Evolutionary conservation across 2,797 vertebrate species (phyloP).

Genomic region (Phataginus tricuspis): DNA sequence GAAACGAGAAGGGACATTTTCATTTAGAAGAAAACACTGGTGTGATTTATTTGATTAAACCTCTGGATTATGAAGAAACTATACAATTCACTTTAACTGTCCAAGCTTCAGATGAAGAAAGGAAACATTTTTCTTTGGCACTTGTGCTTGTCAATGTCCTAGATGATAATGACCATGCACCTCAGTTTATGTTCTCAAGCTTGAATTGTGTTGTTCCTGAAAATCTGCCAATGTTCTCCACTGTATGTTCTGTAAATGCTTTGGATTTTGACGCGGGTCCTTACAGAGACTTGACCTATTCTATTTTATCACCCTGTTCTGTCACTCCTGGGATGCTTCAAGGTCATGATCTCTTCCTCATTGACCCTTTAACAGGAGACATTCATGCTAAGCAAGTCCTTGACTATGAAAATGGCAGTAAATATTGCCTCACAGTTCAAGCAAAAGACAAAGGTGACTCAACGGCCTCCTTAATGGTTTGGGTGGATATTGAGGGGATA

Average conservation of each 20-base stretch:
- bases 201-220: conserved; percentile 90
- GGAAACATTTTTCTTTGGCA: conserved; percentile 89
- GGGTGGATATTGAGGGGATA: conserved; percentile 91
- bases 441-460: conserved; percentile 92
- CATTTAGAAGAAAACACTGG: conserved; percentile 90
- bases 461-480: conserved; percentile 88
- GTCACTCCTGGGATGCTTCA: conserved; percentile 84
- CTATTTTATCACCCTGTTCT: conserved; percentile 91
- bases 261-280: conserved; percentile 92
- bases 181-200: conserved; percentile 91
- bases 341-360: conserved; percentile 90
- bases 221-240: conserved; percentile 91
- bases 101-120: conserved; percentile 89
- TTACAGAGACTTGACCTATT: conserved; percentile 92
- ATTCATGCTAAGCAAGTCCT: conserved; percentile 91
- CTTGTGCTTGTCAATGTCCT: conserved; percentile 88
- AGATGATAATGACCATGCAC: conserved; percentile 95
- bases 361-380: conserved; percentile 92
- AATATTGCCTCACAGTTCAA: conserved; percentile 93
- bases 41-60: conserved; percentile 86
- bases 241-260: conserved; percentile 89
- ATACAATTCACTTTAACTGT: conserved; percentile 90
- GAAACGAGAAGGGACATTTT: conserved; percentile 90
- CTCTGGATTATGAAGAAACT: conserved; percentile 92
- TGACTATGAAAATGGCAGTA: conserved; percentile 92